Base-by-base conservation (phyloP, 2,888 invertebrate species). In the Eupithecia inturbata region DNA sequence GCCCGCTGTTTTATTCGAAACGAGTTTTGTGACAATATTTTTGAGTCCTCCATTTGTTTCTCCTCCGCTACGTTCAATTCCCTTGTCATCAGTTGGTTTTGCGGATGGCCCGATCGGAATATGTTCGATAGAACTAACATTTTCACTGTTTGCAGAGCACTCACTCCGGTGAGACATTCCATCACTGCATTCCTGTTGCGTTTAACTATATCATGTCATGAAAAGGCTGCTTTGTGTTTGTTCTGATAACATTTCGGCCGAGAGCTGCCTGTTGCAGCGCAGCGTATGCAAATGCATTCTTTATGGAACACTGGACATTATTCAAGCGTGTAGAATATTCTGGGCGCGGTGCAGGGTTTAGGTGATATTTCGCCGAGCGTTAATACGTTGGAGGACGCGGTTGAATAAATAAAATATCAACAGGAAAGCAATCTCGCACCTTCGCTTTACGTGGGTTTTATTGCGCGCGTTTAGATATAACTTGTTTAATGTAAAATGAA, bases 161-260 rank as follows among this genome's bases (percentile, higher is more conserved):
- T 85, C 78, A 88, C 87, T 85, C 91, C 89, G 82, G 88, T 91
- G 85, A 94, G 88, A 91, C 89, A 92, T 92, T 94, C 94, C 94
- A 94, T 94, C 92, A 93, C 94, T 93, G 92, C 92, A 93, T 92
- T 92, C 92, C 92, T 89, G 88, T 87, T 88, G 90, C 88, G 90
- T 90, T 87, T 89, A 91, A 88, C 87, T 82, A 85, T 82, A 78
- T 81, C 80, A 82, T 77, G 81, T 80, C 79, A 80, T 83, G 81
- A 78, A 77, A 79, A 86, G 86, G 84, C 85, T 88, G 87, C 89
- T 88, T 89, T 88, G 88, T 89, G 89, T 91, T 91, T 86, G 85
- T 85, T 85, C 79, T 73, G 79, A 79, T 81, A 81, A 81, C 78
- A 82, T 84, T 81, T 81, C 77, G 82, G 75, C 74, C 78, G 78